Percentiles rank a stretch among this genome's conserved stretches.
phyloP scores from a whole-genome alignment of 2,113 vertebrate genomes.

The human (Homo sapiens) region DNA sequence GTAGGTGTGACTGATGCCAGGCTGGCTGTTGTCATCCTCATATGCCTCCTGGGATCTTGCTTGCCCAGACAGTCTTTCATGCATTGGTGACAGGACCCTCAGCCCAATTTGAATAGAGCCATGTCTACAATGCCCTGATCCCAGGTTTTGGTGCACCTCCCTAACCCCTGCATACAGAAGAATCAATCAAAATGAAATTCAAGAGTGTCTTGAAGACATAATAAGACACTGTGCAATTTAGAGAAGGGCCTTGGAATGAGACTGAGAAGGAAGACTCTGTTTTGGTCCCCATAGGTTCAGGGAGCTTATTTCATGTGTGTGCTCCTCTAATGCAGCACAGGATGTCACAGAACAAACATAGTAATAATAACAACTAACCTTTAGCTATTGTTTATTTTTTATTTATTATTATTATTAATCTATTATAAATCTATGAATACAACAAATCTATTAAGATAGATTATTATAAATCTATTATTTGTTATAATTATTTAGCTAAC shows the following conservation, averaged over 20 bases:
- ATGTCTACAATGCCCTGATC: accelerated
- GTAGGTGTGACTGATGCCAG: conserved; percentile 75
- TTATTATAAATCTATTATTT: too few species aligned
- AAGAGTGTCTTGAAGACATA: not conserved
- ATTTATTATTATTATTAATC: too few species aligned
- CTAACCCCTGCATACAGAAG: not conserved
- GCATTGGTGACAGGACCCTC: not conserved
- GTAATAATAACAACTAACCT: not conserved
- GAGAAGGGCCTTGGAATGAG: not conserved
- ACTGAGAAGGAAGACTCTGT: not conserved
- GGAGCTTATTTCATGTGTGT: not conserved
- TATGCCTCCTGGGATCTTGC: too few species aligned
- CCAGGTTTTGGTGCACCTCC: not conserved
- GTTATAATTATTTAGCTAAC: too few species aligned
- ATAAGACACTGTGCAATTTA: not conserved
- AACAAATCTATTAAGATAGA: too few species aligned
- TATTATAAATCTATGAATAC: too few species aligned
- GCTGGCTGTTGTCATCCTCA: conserved; percentile 58
- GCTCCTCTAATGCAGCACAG: not conserved
- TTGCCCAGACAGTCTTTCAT: not conserved
- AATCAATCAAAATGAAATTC: not conserved
- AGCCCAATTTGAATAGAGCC: not conserved
- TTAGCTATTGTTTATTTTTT: too few species aligned
- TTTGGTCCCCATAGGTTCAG: not conserved
- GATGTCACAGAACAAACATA: not conserved